A percentile compares a stretch with the other conserved stretches of the same genome.
phyloP scores from a whole-genome alignment of 1,140 invertebrate genomes.

The Aleiodes sp. region DNA sequence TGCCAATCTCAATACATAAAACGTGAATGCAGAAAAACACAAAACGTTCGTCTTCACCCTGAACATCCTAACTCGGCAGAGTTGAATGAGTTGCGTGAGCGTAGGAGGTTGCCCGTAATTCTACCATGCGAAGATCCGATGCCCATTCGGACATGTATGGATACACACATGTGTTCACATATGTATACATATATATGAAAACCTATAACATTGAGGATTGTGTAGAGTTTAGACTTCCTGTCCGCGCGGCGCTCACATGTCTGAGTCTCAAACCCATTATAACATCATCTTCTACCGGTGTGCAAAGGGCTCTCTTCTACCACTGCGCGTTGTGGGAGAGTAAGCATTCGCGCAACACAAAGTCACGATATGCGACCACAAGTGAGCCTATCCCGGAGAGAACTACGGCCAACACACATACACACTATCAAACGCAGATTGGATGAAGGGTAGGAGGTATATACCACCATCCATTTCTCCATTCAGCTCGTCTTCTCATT shows the following conservation, averaged over 20 bases:
- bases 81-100: constrained; percentile 63
- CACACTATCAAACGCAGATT: background rate
- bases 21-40: background rate
- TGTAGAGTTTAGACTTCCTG: constrained; percentile 62
- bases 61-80: background rate
- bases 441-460: background rate
- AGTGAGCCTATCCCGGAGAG: background rate
- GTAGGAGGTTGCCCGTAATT: constrained; percentile 58
- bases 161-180: background rate
- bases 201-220: constrained; percentile 37
- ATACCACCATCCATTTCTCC: constrained; percentile 30
- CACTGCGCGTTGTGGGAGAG: constrained; percentile 62
- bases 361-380: constrained; percentile 38
- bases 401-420: background rate
- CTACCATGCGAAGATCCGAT: constrained; percentile 65
- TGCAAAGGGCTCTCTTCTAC: too few species aligned
- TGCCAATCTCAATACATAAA: background rate
- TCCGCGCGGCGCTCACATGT: constrained; percentile 56
- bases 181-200: background rate
- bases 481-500: constrained; percentile 29
- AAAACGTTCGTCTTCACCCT: background rate
- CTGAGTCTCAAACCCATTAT: constrained; percentile 62
- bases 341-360: constrained; percentile 62
- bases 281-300: constrained; percentile 61
- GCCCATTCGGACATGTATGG: constrained; percentile 12